Evolutionary conservation across 2,888 invertebrate genomes (phyloP), one percentile per base, ranked within the genome.

Genomic region (Pediacus dermestoides): DNA sequence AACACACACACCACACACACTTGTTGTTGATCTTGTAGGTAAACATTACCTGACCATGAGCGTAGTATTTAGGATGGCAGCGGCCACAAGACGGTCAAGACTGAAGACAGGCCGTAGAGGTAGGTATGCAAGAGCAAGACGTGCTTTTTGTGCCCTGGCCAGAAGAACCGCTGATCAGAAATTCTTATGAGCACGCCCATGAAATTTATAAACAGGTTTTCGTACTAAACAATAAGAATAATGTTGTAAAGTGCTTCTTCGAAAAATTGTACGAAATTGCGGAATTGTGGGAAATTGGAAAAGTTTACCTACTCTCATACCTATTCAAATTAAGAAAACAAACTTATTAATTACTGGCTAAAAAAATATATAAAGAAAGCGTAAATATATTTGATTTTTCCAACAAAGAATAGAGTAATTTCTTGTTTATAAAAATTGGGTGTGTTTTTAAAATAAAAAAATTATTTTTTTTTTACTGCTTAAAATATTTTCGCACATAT

Each of bases 151-250:
- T 23, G n/a, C 23, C 14, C 25, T 21, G 31, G 35, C 35, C 35
- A 27, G 30, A 37, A 37, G 37, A 37, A 30, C 37, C 15, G 34
- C 39, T 23, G 39, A 23, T 27, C 39, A 30, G 30, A 39, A 39
- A 39, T 34, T 37, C 37, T 34, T 39, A 9, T 28, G 30, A 34
- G 39, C 34, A 39, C 39, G 39, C 39, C 30, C 30, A 39, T 39
- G 39, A 39, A 39, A 39, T 34, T 39, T 39, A 39, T 39, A 34
- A 39, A 39, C 39, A 39, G 39, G 39, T 39, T 39, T 34, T 39
- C 30, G n/a, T n/a, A n/a, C n/a, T n/a, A n/a, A 32, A 39, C 39
- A 39, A 39, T 39, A 39, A 39, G 39, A 39, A 30, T 26, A 37
- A 26, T 30, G 31, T n/a, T n/a, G n/a, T n/a, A n/a, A 23, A 37